Evolutionary conservation across 2,797 vertebrate genomes (phyloP).

Genomic region (Poecilia gillii): DNA sequence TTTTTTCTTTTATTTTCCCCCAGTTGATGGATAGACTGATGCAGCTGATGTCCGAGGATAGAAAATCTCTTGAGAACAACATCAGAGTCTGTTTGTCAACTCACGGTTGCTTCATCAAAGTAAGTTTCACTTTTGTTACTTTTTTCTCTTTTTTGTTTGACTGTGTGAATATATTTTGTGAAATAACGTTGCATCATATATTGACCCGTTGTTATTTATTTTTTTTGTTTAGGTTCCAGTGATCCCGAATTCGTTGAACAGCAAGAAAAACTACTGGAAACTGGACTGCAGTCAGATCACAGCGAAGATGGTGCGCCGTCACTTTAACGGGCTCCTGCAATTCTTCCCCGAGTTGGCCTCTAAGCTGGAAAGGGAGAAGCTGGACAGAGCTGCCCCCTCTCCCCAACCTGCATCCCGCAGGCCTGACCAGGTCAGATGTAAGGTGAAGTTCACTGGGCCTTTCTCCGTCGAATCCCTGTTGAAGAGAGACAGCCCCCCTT

Average conservation of each 20-base stretch:
- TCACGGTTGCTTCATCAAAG: slow-evolving; percentile 80
- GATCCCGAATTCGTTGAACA: slow-evolving; percentile 41
- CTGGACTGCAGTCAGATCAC: slow-evolving; percentile 75
- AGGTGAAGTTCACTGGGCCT: slow-evolving; percentile 71
- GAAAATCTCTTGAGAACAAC: slow-evolving; percentile 68
- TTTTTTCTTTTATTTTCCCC: not conserved
- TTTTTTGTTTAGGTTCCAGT: slow-evolving; percentile 56
- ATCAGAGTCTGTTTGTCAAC: slow-evolving; percentile 78
- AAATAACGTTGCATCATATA: not conserved
- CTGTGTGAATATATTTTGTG: not conserved
- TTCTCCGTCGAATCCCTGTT: slow-evolving; percentile 81
- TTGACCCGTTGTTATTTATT: not conserved
- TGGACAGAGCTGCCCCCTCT: not conserved
- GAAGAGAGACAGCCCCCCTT: slow-evolving; percentile 52
- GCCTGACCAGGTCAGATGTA: slow-evolving; percentile 20
- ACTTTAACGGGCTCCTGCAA: slow-evolving; percentile 72
- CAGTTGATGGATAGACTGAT: slow-evolving; percentile 75
- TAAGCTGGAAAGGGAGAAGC: slow-evolving; percentile 21
- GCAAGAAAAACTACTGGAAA: slow-evolving; percentile 79
- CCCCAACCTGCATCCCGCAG: slow-evolving; percentile 20
- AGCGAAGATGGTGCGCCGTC: slow-evolving; percentile 76
- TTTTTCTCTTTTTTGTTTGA: not conserved
- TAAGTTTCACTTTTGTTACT: slow-evolving; percentile 16
- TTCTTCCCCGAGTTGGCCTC: slow-evolving; percentile 68
- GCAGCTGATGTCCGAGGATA: slow-evolving; percentile 55